A percentile compares a stretch with the other conserved stretches of the same genome.
Conservation (phyloP, 1,140 invertebrate genomes). For the Nasonia giraulti region DNA sequence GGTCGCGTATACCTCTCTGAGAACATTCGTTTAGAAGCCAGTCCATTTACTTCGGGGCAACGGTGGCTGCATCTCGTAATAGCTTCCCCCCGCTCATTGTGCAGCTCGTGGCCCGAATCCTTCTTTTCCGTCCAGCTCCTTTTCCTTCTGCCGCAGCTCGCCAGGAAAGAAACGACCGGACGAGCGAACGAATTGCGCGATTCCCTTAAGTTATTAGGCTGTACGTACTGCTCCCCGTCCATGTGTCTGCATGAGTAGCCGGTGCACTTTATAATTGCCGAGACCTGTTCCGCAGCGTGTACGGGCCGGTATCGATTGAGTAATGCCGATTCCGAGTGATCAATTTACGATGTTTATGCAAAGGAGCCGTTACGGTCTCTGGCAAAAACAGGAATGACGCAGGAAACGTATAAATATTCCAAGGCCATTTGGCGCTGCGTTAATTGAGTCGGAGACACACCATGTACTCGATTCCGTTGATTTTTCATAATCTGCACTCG, state of each 20-base stretch:
- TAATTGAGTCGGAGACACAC: neutral
- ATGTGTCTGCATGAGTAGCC: neutral
- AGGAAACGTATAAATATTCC: too few relatives aligned
- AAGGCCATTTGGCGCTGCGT: too few relatives aligned
- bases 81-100: constrained; percentile 26
- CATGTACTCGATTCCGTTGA: too few relatives aligned
- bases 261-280: neutral
- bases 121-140: neutral
- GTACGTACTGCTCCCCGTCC: neutral
- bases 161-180: neutral
- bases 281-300: neutral
- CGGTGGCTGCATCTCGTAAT: constrained; percentile 42
- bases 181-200: constrained; percentile 20
- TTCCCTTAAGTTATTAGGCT: constrained; percentile 28
- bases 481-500: too few relatives aligned
- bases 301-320: neutral
- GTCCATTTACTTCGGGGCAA: constrained; percentile 35
- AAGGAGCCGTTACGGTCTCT: neutral
- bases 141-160: neutral
- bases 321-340: neutral
- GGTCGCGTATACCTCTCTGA: constrained; percentile 18
- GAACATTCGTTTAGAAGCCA: constrained; percentile 37
- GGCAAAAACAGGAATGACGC: too few relatives aligned
- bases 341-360: neutral
- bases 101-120: neutral